Base-by-base conservation (phyloP, 2,888 invertebrate species). In the Perdita meconis region DNA sequence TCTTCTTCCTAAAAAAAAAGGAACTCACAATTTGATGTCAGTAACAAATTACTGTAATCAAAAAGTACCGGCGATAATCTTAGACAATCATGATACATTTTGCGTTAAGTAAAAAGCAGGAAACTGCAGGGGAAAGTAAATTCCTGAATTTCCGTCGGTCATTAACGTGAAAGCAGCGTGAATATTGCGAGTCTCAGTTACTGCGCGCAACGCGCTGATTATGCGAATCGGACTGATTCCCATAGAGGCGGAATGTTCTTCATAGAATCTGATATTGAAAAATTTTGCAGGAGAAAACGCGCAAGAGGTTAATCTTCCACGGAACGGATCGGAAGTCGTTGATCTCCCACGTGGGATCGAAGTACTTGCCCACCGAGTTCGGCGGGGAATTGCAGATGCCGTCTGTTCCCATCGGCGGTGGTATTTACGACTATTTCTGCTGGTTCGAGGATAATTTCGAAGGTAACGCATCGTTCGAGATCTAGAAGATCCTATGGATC, bases 261-360 rank as follows among this genome's bases (percentile, higher is more conserved):
- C 24, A 16, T 30, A 6, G n/a, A 5, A 8, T 10, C 8, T n/a
- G 22, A 36, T 19, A 2, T 4, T n/a, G 19, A 40, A 12, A n/a
- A 8, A n/a, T n/a, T 19, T 71, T 77, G 5, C 94, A 96, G 81
- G 97, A 97, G 89, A 98, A 97, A 93, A 93, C 97, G 22, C 94
- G 96, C 60, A 95, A 95, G 74, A 94, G 97, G 89, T 94, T 97
- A 68, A 93, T 94, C 87, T 96, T 97, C 92, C 97, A 97, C 88
- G 97, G 97, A 0, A 93, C 93, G 13, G 94, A 96, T 87, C 94
- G 93, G 87, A 94, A 94, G 69, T 93, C 95, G 0, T 88, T 97
- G 60, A 92, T 94, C 73, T 90, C 94, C 42, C 93, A 95, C 76
- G 92, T 97, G 3, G 94, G 95, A 50, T 92, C 93, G 0, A 93